Evolutionary conservation across 2,888 invertebrate genomes (phyloP).

Genomic region (Eugnorisma glareosa): DNA sequence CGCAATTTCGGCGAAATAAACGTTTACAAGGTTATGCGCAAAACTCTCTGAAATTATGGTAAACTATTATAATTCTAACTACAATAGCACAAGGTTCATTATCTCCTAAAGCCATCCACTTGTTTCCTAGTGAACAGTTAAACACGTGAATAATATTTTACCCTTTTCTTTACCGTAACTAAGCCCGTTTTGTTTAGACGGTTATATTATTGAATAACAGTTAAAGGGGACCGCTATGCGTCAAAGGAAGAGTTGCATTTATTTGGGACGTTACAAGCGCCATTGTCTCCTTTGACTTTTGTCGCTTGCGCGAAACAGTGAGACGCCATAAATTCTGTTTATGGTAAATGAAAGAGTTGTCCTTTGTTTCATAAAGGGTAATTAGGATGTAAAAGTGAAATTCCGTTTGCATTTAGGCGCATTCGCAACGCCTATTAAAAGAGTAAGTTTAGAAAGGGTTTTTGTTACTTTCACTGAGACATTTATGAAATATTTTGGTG

Average conservation of each 20-base stretch:
- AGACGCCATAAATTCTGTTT: constrained; percentile 82
- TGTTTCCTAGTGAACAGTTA: constrained; percentile 64
- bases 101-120: constrained; percentile 17
- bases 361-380: constrained; percentile 80
- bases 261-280: constrained; percentile 77
- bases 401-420: constrained; percentile 74
- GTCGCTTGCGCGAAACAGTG: constrained; percentile 80
- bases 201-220: constrained; percentile 76
- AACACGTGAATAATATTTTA: constrained; percentile 76
- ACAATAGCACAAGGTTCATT: constrained; percentile 47
- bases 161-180: constrained; percentile 86
- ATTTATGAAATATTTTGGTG: constrained; percentile 61
- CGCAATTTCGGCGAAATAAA: constrained; percentile 77
- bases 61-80: constrained; percentile 10
- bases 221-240: constrained; percentile 85
- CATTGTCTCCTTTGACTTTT: constrained; percentile 75
- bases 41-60: constrained; percentile 9
- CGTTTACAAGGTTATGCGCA: constrained; percentile 67
- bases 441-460: constrained; percentile 73
- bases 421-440: constrained; percentile 82
- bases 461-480: constrained; percentile 85
- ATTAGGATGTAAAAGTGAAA: constrained; percentile 90
- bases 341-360: constrained; percentile 77
- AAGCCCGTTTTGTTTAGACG: constrained; percentile 81
- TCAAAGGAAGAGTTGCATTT: constrained; percentile 87